These are phyloP conservation scores for Gambusia affinis DNA, from an alignment of 2,113 vertebrate genomes.

Conservation along the genomic window DNA sequence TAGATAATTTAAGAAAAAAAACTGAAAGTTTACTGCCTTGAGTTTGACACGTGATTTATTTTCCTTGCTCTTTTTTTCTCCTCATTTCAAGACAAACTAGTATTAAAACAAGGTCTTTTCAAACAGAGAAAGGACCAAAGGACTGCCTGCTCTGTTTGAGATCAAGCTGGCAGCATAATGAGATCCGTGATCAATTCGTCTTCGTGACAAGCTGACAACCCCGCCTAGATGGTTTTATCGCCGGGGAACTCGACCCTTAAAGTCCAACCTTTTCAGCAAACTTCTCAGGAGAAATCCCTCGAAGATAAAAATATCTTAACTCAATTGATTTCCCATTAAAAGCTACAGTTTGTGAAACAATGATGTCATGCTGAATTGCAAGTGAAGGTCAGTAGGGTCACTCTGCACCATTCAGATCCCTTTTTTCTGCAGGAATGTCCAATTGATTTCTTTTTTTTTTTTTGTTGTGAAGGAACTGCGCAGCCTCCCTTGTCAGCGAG, in stretches of 20 bases:
- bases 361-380: constrained; percentile 4
- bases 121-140: constrained; percentile 14
- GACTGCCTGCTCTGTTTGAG: constrained; percentile 21
- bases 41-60: too few species aligned
- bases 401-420: background rate
- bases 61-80: background rate
- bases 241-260: constrained; percentile 11
- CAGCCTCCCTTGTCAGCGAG: constrained; percentile 43
- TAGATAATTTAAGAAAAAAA: too few species aligned
- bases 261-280: constrained; percentile 15
- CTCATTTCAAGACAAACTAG: background rate
- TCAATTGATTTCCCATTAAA: constrained; percentile 5
- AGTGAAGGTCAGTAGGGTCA: constrained; percentile 25
- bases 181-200: constrained; percentile 52
- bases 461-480: constrained; percentile 35
- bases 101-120: constrained; percentile 7
- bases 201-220: constrained; percentile 37
- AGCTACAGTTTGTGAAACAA: background rate
- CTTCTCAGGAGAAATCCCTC: constrained; percentile 2
- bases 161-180: constrained; percentile 27
- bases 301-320: background rate
- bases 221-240: constrained; percentile 14
- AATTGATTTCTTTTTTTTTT: constrained; percentile 60
- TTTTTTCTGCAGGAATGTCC: constrained; percentile 72
- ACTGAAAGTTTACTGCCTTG: too few species aligned